Conservation (phyloP, 2,113 vertebrate species). For the Chamaetylas fuelleborni region DNA sequence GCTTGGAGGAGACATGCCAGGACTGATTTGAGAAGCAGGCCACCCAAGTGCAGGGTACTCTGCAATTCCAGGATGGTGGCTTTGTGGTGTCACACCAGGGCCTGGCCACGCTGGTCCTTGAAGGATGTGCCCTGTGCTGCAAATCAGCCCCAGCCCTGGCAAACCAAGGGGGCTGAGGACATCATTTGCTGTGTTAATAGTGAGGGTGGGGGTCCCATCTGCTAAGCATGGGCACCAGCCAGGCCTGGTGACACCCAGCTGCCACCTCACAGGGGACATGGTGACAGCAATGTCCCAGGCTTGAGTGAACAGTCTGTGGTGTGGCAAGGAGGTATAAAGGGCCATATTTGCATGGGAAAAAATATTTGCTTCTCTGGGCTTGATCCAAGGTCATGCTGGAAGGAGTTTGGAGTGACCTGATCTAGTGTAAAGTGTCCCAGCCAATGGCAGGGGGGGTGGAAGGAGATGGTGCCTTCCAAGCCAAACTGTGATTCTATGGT, state of each 20-base stretch:
- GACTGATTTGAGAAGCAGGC: neutral
- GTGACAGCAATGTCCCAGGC: neutral
- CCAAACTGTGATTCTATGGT: neutral
- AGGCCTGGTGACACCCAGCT: neutral
- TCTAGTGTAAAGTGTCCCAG: neutral
- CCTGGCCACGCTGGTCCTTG: neutral
- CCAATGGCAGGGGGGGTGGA: neutral
- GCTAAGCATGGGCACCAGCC: neutral
- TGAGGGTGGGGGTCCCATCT: fast-evolving
- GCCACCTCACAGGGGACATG: neutral
- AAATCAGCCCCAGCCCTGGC: neutral
- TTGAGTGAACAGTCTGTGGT: fast-evolving
- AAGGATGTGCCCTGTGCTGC: neutral
- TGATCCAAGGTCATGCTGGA: neutral
- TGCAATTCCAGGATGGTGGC: neutral
- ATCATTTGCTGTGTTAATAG: neutral
- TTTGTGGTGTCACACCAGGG: neutral
- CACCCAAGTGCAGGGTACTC: neutral
- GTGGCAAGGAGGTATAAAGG: neutral
- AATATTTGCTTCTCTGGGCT: neutral
- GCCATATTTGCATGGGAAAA: neutral
- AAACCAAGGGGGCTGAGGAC: neutral
- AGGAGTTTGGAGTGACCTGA: neutral
- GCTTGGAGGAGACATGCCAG: neutral
- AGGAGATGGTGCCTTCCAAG: neutral